phyloP scores from a whole-genome alignment of 1,140 invertebrate species.

The Gonioctena quinquepunctata region DNA sequence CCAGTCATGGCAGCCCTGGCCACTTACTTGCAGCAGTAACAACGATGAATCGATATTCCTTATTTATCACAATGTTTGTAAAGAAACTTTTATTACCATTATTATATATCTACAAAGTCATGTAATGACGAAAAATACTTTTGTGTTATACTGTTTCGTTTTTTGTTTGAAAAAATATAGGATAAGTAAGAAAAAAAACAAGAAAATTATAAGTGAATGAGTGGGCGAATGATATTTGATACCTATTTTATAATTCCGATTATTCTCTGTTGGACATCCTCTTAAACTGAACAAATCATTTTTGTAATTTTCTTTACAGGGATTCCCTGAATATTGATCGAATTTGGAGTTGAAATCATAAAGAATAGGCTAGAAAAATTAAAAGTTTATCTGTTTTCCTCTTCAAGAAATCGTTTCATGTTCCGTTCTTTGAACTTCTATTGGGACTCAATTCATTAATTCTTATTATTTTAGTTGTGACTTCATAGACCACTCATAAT shows the following conservation, averaged over 20 bases:
- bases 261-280: constrained; percentile 31
- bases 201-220: constrained; percentile 29
- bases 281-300: not conserved
- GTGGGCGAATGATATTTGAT: constrained; percentile 29
- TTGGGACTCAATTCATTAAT: too few species aligned
- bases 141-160: constrained; percentile 42
- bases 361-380: too few species aligned
- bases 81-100: constrained; percentile 52
- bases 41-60: constrained; percentile 50
- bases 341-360: too few species aligned
- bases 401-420: too few species aligned
- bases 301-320: not conserved
- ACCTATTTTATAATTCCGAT: constrained; percentile 23
- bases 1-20: constrained; percentile 63
- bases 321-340: not conserved
- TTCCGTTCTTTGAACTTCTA: too few species aligned
- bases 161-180: constrained; percentile 33
- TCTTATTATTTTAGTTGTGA: too few species aligned
- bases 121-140: constrained; percentile 52
- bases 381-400: too few species aligned
- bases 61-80: constrained; percentile 53
- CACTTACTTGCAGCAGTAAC: constrained; percentile 55
- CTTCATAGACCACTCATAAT: too few species aligned
- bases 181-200: constrained; percentile 25
- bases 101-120: constrained; percentile 47